phyloP scores from a whole-genome alignment of 2,888 invertebrate species.

The Germaria angustata region DNA sequence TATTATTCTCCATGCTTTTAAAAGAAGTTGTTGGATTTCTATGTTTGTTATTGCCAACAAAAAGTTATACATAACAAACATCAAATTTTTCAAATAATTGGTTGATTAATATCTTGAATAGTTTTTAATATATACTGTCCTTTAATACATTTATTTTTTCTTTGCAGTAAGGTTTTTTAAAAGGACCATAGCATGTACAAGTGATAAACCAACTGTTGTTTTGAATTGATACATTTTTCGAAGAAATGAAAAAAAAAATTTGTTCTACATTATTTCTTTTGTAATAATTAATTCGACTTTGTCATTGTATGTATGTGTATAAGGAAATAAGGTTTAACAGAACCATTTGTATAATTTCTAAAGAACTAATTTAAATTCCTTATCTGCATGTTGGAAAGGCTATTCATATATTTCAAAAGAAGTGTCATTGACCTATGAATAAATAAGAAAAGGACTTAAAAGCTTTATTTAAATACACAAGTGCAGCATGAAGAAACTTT shows the following conservation, averaged over 20 bases:
- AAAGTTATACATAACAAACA: too few relatives aligned
- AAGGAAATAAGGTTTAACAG: not conserved
- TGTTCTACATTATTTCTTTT: not conserved
- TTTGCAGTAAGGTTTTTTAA: too few relatives aligned
- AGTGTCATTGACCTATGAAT: conserved; percentile 48
- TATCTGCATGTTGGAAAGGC: not conserved
- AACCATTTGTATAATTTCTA: not conserved
- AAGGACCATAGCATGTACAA: not conserved
- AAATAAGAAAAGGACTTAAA: not conserved
- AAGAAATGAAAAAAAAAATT: not conserved
- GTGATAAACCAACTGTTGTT: not conserved
- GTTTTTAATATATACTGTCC: too few relatives aligned
- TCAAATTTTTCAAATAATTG: too few relatives aligned
- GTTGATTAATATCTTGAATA: too few relatives aligned
- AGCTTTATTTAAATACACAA: not conserved
- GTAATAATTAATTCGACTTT: not conserved
- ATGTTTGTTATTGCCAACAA: too few relatives aligned
- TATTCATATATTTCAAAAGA: not conserved
- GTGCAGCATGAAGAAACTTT: not conserved
- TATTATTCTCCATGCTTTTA: too few relatives aligned
- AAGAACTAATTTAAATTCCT: conserved; percentile 25
- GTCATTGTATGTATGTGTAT: not conserved
- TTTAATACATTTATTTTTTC: too few relatives aligned
- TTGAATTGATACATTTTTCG: not conserved
- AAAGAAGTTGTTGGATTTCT: too few relatives aligned